Evolutionary conservation across 2,797 vertebrate genomes (phyloP).

Genomic region (Xenops minutus): DNA sequence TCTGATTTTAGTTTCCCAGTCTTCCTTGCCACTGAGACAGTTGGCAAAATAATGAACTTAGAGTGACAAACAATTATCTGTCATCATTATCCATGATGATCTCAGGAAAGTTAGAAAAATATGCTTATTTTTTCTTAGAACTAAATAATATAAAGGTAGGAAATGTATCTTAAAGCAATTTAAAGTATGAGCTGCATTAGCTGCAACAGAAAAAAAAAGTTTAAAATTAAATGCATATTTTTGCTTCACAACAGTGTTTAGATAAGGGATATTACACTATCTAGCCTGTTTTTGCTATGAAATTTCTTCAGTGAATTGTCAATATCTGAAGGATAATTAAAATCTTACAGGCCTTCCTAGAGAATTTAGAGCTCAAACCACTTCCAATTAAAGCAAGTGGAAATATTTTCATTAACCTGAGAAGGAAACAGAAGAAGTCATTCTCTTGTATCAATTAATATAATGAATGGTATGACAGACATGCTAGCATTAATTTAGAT

Average conservation of each 20-base stretch:
- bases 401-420: background rate
- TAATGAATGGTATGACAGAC: background rate
- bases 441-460: background rate
- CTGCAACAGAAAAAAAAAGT: background rate
- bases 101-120: slow-evolving; percentile 32
- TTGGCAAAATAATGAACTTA: slow-evolving; percentile 42
- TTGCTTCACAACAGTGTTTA: background rate
- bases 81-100: slow-evolving; percentile 34
- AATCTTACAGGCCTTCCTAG: background rate
- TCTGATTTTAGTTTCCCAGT: background rate
- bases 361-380: background rate
- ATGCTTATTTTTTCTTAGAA: slow-evolving; percentile 1
- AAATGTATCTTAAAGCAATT: slow-evolving; percentile 14
- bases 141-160: background rate
- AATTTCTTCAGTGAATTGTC: background rate
- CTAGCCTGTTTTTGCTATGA: background rate
- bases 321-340: background rate
- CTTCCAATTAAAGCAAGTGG: background rate
- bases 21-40: background rate
- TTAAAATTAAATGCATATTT: background rate
- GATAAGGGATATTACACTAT: background rate
- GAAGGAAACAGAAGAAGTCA: background rate
- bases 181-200: background rate
- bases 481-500: background rate
- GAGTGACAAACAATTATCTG: slow-evolving; percentile 43